Evolutionary conservation across 2,113 vertebrate genomes (phyloP).

Genomic region (Paradoxurus hermaphroditus): DNA sequence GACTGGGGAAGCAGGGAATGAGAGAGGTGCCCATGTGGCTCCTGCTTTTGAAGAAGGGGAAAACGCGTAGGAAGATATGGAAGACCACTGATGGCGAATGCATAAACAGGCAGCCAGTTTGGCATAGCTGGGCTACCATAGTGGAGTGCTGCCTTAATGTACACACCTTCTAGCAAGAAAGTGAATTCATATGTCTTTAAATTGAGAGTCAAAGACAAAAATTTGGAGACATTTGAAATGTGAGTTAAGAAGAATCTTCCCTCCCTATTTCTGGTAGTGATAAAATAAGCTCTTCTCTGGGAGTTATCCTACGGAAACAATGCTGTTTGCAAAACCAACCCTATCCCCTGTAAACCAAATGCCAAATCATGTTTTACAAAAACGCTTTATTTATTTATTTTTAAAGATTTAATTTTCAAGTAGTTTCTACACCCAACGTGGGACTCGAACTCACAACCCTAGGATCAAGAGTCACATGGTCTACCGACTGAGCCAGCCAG

Average conservation of each 20-base stretch:
- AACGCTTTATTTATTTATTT: background rate
- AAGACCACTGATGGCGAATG: accelerated
- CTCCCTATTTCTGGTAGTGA: background rate
- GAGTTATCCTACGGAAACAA: background rate
- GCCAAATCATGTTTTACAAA: background rate
- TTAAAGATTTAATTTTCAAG: background rate
- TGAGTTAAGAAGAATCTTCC: background rate
- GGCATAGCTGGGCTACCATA: background rate
- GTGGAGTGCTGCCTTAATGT: accelerated
- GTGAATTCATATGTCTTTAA: background rate
- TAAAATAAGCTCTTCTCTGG: background rate
- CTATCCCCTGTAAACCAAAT: background rate
- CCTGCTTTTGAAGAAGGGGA: background rate
- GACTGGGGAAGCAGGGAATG: background rate
- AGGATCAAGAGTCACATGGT: background rate
- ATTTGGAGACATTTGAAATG: background rate
- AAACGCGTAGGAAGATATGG: background rate
- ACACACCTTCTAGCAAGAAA: background rate
- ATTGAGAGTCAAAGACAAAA: background rate
- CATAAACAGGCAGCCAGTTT: accelerated
- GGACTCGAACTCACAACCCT: background rate
- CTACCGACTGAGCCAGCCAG: background rate
- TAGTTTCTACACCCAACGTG: background rate
- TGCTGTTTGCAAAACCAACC: background rate
- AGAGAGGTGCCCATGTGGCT: background rate